Base-by-base conservation (phyloP, 2,888 invertebrate genomes). In the Heliconius erato region DNA sequence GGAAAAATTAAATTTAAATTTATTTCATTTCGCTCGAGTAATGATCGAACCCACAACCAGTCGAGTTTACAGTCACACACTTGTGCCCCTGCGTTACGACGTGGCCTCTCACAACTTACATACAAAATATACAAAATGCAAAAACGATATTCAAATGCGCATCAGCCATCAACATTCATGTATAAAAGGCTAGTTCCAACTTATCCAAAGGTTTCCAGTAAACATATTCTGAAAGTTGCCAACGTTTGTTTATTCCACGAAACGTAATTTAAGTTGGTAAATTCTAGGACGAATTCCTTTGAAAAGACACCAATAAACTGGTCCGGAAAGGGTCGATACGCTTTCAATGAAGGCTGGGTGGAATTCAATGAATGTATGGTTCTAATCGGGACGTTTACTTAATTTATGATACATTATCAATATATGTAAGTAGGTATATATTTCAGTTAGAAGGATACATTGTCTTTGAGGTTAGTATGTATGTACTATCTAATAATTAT, bases 201-300 rank as follows among this genome's bases (percentile, higher is more conserved):
- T n/a, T 71, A 72, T 71, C 9, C 26, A 79, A 79, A 79, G 59
- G 79, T 40, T 79, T 79, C 59, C 35, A 26, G 35, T 79, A 71
- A 69, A 79, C 12, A 40, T n/a, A 71, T 63, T 71, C 54, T 40
- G 19, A 71, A 79, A 79, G 35, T 71, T 35, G 35, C 69, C 28
- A 54, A 59, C 71, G 54, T 69, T 28, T 59, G 35, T 79, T 71
- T 69, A 35, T 71, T 69, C 59, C 35, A 71, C 59, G 35, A 59
- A 79, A 71, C 71, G 28, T 59, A 74, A 79, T 44, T 44, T 44
- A 72, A 44, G 71, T 32, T 72, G 71, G 71, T 44, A 72, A 72
- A 72, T 72, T 72, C 44, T 44, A 72, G 71, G 44, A n/a, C 71
- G 44, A 59, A 59, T 79, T 49, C 69, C 69, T 79, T 71, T 35